A percentile compares a stretch with the other conserved stretches of the same genome.
These are phyloP conservation scores for Eurytoma adleriae DNA, from an alignment of 2,888 invertebrate species.

Conservation along the genomic window DNA sequence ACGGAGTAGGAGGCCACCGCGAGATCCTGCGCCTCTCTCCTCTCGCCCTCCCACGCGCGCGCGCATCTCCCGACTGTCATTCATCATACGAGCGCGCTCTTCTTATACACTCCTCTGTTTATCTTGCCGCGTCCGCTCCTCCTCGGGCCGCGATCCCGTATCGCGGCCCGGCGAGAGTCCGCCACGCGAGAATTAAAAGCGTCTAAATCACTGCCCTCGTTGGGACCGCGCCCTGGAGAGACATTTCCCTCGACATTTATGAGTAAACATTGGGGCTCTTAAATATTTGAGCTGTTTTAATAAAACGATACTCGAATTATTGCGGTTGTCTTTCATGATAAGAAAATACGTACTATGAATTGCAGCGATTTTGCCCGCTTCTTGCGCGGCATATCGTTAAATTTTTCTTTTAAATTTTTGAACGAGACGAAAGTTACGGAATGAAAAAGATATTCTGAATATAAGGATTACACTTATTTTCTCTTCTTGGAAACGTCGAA, in stretches of 20 bases:
- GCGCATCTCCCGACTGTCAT: conserved; percentile 43
- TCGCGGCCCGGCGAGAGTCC: background rate
- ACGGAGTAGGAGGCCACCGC: background rate
- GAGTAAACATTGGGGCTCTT: background rate
- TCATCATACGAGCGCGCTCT: conserved; percentile 41
- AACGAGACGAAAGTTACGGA: no score
- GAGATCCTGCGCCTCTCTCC: background rate
- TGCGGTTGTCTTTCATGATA: background rate
- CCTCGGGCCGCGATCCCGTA: background rate
- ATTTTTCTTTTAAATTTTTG: no score
- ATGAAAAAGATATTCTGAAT: no score
- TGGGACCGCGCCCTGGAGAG: background rate
- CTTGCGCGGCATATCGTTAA: background rate
- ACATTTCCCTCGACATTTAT: no score
- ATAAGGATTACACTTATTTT: no score
- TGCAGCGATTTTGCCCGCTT: no score
- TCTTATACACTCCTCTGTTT: conserved; percentile 2
- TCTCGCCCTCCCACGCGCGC: background rate
- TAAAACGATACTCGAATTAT: conserved; percentile 8
- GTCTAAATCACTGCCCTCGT: conserved; percentile 33
- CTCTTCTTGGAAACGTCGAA: no score
- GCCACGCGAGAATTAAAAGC: conserved; percentile 23
- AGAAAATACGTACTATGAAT: background rate
- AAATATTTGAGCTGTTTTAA: background rate
- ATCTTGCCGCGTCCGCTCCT: background rate